Base-by-base conservation (phyloP, 1,140 invertebrate species). In the Micrasema minimum region DNA sequence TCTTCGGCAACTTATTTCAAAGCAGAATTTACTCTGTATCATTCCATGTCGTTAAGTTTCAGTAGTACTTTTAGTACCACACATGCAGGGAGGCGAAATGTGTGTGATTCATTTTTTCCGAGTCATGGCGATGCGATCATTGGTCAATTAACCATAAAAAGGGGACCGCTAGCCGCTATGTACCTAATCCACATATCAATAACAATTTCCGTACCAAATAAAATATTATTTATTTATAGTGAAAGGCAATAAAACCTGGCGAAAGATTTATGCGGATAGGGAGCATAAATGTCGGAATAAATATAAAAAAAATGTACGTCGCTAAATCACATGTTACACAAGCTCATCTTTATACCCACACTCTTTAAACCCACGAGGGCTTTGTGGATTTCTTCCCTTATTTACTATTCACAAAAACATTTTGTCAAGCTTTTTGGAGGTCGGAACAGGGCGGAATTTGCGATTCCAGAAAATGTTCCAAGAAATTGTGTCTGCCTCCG, bases 381-480 rank as follows among this genome's bases (percentile, higher is more conserved):
- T 37, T 53, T 55, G n/a, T 46, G 11, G 35, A 50, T 14, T 48
- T 53, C 59, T 11, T 18, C 12, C 35, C 62, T 71, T 71, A 67
- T 74, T 74, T 74, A 71, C 72, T 74, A 68, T 71, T 70, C 68
- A 74, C 68, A 50, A 70, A 74, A 74, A 73, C 59, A 61, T 65
- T 61, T 64, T 45, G 66, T 66, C 53, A 57, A 57, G 53, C 53
- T 57, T 57, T n/a, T 57, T 57, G 31, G 53, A 57, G 31, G 53
- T 35, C 12, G 26, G 53, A n/a, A 35, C 53, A 57, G 26, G 53
- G 31, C 14, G 53, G 37, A 38, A 57, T 57, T 57, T 57, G 53
- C 26, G 31, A 57, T 57, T 57, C 53, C 6, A 57, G 37, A 57
- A 57, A 35, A 35, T 57, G 12, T 57, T 35, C 31, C n/a, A 14